Base-by-base conservation (phyloP, 2,797 vertebrate genomes). In the Champsocephalus gunnari region DNA sequence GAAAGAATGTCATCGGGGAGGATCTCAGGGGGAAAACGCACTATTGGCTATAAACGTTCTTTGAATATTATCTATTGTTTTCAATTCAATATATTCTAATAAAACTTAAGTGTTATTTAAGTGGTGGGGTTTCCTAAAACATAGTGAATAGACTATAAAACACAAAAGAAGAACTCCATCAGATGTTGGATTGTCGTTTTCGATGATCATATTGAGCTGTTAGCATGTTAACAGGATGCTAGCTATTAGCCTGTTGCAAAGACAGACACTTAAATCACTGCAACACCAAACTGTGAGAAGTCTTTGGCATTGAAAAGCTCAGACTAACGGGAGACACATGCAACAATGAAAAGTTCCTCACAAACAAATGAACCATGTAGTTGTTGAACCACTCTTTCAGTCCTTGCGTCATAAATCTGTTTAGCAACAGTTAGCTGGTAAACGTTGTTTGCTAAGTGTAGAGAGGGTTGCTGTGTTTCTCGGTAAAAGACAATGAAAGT, bases 281-380 rank as follows among this genome's bases (percentile, higher is more conserved):
- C 49, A 50, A 67, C 77, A 60, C 61, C 75, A 73, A 82, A 79
- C 72, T 79, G 75, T 48, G 56, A 80, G 53, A 69, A 73, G 58
- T 66, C 41, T 66, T n/a, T 24, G 19, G 49, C 47, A 58, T 53
- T 70, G 44, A 65, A 61, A 48, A 81, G 76, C 77, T 81, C 65
- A 86, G 80, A 80, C 78, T 63, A 85, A 83, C 73, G 59, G 73
- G 59, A 80, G 81, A 75, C 81, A 88, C 76, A 67, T 60, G 77
- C 74, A 85, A 88, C 78, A 88, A 85, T 76, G 74, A 81, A 83
- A 81, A 41, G 43, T 73, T 80, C 79, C 75, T 75, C 73, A 86
- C 73, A 86, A 86, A 82, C 78, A 80, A 85, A 90, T 83, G 77
- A 88, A 69, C 67, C 87, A 64, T 71, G 76, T 48, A 85, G 82